Evolutionary conservation across 2,888 invertebrate species (phyloP).

Genomic region (Leptinotarsa haldemani): DNA sequence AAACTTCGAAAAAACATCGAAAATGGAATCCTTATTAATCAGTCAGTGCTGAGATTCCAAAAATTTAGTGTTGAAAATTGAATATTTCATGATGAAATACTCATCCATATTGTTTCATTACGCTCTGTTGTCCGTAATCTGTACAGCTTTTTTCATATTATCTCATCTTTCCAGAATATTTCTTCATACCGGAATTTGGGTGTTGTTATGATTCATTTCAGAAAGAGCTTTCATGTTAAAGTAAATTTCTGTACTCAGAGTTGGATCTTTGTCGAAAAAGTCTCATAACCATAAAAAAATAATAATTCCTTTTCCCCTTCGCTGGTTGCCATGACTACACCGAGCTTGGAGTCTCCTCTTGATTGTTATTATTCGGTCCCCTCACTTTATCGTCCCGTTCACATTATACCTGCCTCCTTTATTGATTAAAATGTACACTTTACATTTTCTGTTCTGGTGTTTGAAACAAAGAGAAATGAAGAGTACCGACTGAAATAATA

Average conservation of each 20-base stretch:
- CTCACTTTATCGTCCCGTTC: slow-evolving; percentile 22
- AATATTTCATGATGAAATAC: no score
- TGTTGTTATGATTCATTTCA: slow-evolving; percentile 11
- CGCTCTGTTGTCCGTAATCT: no score
- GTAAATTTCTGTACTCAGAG: slow-evolving; percentile 55
- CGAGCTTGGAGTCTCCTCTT: slow-evolving; percentile 41
- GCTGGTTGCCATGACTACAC: slow-evolving; percentile 56
- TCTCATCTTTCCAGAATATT: neutral
- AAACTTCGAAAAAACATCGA: no score
- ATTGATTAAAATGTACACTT: slow-evolving; percentile 26
- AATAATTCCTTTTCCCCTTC: slow-evolving; percentile 62
- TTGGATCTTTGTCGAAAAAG: slow-evolving; percentile 55
- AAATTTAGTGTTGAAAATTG: no score
- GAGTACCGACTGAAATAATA: neutral
- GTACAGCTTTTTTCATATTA: no score
- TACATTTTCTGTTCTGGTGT: slow-evolving; percentile 14
- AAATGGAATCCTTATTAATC: no score
- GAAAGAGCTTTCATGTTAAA: slow-evolving; percentile 55
- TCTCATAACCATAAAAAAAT: slow-evolving; percentile 65
- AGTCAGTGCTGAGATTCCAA: no score
- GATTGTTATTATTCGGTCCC: slow-evolving; percentile 51
- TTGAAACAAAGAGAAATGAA: neutral
- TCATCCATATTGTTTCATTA: no score
- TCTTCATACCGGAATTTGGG: neutral
- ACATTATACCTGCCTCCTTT: slow-evolving; percentile 25